These are phyloP conservation scores for Amphimallon solstitiale DNA, from an alignment of 2,888 invertebrate genomes.

Conservation along the genomic window DNA sequence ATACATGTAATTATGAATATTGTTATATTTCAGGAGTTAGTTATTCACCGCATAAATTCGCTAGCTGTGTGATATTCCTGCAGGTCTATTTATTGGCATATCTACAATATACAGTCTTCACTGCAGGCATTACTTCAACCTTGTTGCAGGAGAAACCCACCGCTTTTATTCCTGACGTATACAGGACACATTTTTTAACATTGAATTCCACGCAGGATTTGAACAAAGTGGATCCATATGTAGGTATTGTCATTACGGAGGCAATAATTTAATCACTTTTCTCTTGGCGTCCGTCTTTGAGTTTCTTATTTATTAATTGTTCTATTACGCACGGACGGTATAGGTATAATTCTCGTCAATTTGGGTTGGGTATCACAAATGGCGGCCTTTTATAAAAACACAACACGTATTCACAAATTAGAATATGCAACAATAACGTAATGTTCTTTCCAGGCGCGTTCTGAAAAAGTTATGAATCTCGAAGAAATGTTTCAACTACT, in stretches of 20 bases:
- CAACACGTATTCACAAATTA: neutral
- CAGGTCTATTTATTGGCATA: slow-evolving; percentile 55
- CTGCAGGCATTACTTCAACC: slow-evolving; percentile 57
- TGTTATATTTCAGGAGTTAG: slow-evolving; percentile 50
- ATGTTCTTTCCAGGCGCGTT: slow-evolving; percentile 15
- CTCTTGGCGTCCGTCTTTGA: too few species aligned
- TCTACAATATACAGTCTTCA: slow-evolving; percentile 57
- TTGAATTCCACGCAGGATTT: slow-evolving; percentile 41
- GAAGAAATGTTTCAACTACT: slow-evolving; percentile 48
- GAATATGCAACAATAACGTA: too few species aligned
- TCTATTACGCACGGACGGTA: too few species aligned
- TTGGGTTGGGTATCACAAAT: too few species aligned
- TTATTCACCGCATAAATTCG: slow-evolving; percentile 53
- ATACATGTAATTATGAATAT: slow-evolving; percentile 10
- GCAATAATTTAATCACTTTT: too few species aligned
- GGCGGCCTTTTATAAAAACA: neutral
- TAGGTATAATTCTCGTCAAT: too few species aligned
- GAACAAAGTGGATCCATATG: slow-evolving; percentile 2
- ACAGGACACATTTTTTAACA: slow-evolving; percentile 21
- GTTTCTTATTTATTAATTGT: too few species aligned
- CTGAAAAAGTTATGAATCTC: slow-evolving; percentile 40
- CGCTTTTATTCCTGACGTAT: slow-evolving; percentile 38
- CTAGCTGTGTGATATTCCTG: slow-evolving; percentile 53
- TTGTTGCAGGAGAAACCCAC: slow-evolving; percentile 51
- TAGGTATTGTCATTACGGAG: neutral